A percentile compares a stretch with the other conserved stretches of the same genome.
Evolutionary conservation across 2,888 invertebrate species (phyloP).

Genomic region (Plusia festucae): DNA sequence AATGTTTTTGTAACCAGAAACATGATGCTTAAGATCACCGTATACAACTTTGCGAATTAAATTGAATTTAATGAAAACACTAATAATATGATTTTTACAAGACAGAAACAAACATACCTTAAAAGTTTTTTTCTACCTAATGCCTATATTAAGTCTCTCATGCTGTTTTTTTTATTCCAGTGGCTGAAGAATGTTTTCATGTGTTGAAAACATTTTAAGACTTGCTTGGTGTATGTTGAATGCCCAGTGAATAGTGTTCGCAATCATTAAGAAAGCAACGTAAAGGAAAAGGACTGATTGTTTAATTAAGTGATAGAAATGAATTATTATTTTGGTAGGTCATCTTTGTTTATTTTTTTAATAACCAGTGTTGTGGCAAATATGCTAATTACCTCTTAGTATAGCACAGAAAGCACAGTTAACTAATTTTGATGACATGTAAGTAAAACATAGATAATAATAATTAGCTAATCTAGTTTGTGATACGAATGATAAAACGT

Average conservation of each 20-base stretch:
- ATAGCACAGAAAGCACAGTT: constrained; percentile 8
- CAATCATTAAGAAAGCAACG: background rate
- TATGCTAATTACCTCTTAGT: constrained; percentile 42
- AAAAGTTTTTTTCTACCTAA: too few relatives aligned
- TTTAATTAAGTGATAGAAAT: background rate
- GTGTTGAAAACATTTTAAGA: constrained; percentile 82
- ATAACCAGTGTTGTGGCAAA: constrained; percentile 24
- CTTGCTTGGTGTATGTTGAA: constrained; percentile 5
- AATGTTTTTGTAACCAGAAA: too few relatives aligned
- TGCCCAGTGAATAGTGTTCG: background rate
- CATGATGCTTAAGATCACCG: too few relatives aligned
- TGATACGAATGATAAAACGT: constrained; percentile 22
- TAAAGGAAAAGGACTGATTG: constrained; percentile 10
- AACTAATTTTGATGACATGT: background rate
- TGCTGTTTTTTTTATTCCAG: constrained; percentile 83
- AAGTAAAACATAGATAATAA: background rate
- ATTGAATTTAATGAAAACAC: too few relatives aligned
- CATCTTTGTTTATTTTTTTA: constrained; percentile 20
- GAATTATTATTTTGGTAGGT: constrained; percentile 3
- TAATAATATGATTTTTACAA: too few relatives aligned
- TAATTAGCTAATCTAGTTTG: constrained; percentile 28
- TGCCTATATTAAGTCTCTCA: too few relatives aligned
- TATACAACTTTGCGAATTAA: too few relatives aligned
- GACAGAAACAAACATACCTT: too few relatives aligned
- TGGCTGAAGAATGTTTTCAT: constrained; percentile 93